Percentiles rank a stretch among this genome's conserved stretches.
phyloP scores from a whole-genome alignment of 2,113 vertebrate genomes.

The Dipodomys stephensi region DNA sequence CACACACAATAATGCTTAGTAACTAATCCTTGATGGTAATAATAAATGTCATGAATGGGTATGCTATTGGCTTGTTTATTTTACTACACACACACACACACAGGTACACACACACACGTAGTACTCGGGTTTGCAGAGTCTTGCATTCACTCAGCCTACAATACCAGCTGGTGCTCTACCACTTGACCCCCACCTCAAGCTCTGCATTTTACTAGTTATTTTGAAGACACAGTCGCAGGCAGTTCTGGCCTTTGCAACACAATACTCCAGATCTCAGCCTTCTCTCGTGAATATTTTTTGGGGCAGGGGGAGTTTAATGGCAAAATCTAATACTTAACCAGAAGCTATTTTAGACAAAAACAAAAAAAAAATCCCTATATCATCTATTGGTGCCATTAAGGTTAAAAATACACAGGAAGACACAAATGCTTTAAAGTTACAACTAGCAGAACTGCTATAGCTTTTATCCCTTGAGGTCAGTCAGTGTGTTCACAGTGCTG shows the following conservation, averaged over 20 bases:
- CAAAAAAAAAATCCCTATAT: not conserved
- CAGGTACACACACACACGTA: too few relatives aligned
- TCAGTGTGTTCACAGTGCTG: not conserved
- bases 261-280: too few relatives aligned
- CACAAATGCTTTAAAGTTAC: not conserved
- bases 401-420: not conserved
- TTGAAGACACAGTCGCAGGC: too few relatives aligned
- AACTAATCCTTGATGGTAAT: not conserved
- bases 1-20: not conserved
- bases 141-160: too few relatives aligned
- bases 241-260: too few relatives aligned
- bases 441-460: accelerated
- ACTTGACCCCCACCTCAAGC: too few relatives aligned
- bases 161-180: too few relatives aligned
- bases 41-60: not conserved
- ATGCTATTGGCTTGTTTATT: not conserved
- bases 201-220: too few relatives aligned
- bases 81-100: too few relatives aligned
- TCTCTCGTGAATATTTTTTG: not conserved
- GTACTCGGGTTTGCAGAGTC: too few relatives aligned
- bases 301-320: not conserved
- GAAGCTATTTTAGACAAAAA: not conserved
- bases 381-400: not conserved
- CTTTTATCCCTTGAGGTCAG: not conserved
- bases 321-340: not conserved